Evolutionary conservation across 2,888 invertebrate genomes (phyloP).

Genomic region (Torymus tubicola): DNA sequence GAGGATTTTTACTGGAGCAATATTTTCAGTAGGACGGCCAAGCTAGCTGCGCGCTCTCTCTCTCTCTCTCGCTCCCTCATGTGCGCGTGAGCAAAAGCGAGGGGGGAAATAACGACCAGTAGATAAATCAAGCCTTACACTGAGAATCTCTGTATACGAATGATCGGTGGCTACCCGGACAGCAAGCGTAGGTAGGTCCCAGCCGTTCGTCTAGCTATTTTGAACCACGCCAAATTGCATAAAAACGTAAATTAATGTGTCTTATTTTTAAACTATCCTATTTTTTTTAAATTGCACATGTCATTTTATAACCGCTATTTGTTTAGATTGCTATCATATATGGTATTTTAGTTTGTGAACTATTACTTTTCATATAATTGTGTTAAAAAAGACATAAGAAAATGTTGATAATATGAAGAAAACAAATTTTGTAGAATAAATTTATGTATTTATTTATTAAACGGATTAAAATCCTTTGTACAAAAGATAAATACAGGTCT

Average conservation of each 20-base stretch:
- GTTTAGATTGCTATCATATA: too few relatives aligned
- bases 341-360: too few relatives aligned
- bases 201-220: conserved; percentile 20
- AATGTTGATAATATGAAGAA: too few relatives aligned
- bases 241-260: conserved; percentile 18
- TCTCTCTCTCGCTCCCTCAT: neutral
- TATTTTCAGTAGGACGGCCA: conserved; percentile 47
- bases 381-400: too few relatives aligned
- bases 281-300: too few relatives aligned
- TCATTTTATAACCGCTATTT: too few relatives aligned
- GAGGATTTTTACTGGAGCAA: conserved; percentile 49
- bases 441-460: too few relatives aligned
- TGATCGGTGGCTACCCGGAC: conserved; percentile 53
- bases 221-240: conserved; percentile 38
- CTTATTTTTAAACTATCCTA: too few relatives aligned
- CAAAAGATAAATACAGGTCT: too few relatives aligned
- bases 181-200: neutral
- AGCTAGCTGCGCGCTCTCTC: neutral
- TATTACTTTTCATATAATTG: too few relatives aligned
- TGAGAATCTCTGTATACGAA: conserved; percentile 57
- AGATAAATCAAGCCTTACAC: conserved; percentile 58
- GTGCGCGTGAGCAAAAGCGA: conserved; percentile 22
- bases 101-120: conserved; percentile 55
- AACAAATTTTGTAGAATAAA: too few relatives aligned
- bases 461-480: too few relatives aligned